Evolutionary conservation across 92 coral and sea anemone species (phyloP), one percentile per base, ranked within the genome.

Genomic region (Isaurus tuberculatus): DNA sequence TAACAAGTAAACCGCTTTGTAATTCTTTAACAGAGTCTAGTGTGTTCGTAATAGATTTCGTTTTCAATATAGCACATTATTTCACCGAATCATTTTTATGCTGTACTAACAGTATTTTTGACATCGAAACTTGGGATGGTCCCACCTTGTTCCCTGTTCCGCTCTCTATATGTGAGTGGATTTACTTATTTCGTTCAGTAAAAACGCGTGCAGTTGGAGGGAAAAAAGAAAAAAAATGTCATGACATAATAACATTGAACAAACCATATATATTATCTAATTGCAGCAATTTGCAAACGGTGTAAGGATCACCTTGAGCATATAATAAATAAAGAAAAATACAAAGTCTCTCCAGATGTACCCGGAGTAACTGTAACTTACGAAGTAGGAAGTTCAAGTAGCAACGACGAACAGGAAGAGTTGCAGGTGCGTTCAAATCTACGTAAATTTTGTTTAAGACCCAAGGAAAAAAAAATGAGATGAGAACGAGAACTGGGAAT

Each of bases 231-330:
- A 44, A 44, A n/a, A 44, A 44, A 44, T 4, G 2, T 8, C 51
- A 44, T 44, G 15, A 44, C 15, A 44, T 44, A 44, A 44, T 44
- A 44, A 44, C 51, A 44, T 44, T 44, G 51, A 44, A 44, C 51
- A 4, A 17, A 8, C 51, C 51, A 44, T 44, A 44, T 0, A 40
- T 44, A 4, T 44, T 44, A 44, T 44, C 51, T 44, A 13, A 44
- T 44, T 8, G 51, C 51, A 66, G 72, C 72, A 6, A 66, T 66
- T 66, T 66, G 72, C 72, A 66, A 66, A 32, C 72, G 72, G 19
- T 66, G 72, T n/a, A 66, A 66, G 46, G 73, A 67, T 17, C 48
- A 33, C 33, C 73, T 44, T 44, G 51, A 17, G 51, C 51, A 44
- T 44, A 44, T 44, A 15, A 15, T 57, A 14, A 57, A 19, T 19